Base-by-base conservation (phyloP, 2,113 vertebrate genomes). In the Catharus fuscescens region DNA sequence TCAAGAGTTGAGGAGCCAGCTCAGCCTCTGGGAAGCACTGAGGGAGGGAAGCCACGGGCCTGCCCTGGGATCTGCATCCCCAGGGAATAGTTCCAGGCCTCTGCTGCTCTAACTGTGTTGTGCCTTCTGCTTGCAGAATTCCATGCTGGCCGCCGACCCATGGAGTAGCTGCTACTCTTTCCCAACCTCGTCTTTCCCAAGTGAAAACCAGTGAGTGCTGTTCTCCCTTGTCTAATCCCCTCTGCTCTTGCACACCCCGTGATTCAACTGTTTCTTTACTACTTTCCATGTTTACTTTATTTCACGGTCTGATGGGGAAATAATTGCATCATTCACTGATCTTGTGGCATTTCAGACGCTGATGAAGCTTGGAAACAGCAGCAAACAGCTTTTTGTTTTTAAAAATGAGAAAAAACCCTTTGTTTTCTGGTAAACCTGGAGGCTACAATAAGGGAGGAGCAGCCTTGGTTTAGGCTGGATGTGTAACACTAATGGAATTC, bases 201-300 rank as follows among this genome's bases (percentile, higher is more conserved):
- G 85, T 18, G 96, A 97, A 56, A 98, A 95, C 97, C 98, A 97
- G 98, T 98, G 97, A 98, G 98, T 98, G 80, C 71, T 50, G 6
- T 57, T 84, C 79, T 67, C 32, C 62, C 87, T 48, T 56, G 45
- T 81, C 44, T 70, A 18, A 66, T 57, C 82, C 42, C 61, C 67
- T 82, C 70, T 80, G 65, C 77, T 73, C 66, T 74, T 32, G 64
- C 59, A 48, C 80, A 15, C 62, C 62, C 67, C 1, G 0, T 93
- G 90, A 93, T 95, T 94, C 88, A 77, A 76, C 77, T 82, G 57
- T 71, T 96, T 93, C 89, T 95, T 79, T 91, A 28, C 60, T 47
- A 26, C 56, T 96, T 91, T 93, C 53, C 86, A 80, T 92, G 80
- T 96, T 97, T 93, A 69, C 83, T 94, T 92, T 95, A 36, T 88